Base-by-base conservation (phyloP, 1,140 invertebrate species). In the Aphaenogaster ashmeadi region DNA sequence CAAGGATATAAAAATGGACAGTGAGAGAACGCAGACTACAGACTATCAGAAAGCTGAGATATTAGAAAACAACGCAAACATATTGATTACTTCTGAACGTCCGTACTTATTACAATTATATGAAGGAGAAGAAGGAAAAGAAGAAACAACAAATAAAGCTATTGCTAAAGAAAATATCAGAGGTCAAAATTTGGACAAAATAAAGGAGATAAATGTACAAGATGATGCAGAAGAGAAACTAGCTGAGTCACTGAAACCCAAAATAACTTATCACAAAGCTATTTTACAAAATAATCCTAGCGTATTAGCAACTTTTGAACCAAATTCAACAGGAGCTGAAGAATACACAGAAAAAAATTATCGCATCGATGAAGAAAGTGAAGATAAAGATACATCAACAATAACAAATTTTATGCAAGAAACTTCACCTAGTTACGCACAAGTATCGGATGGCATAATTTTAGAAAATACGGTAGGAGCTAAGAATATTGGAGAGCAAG, bases 201-300 rank as follows among this genome's bases (percentile, higher is more conserved):
- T 79, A 8, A 52, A 27, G 1, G 56, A 81, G 13, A 56, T 13
- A 27, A 8, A 54, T 18, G 18, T 5, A 5, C 77, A 67, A 50
- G n/a, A 41, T 54, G 13, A 52, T 21, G 9, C 52, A 81, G n/a
- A 41, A 36, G 66, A 47, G 7, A 8, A 66, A 64, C 2, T 64
- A 64, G 58, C 8, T 54, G 47, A 69, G 33, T 18, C 47, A 18
- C 18, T 38, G n/a, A 15, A 47, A 66, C 18, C 33, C 2, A 52
- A 47, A 69, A 54, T 38, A 54, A 58, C 9, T 27, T 69, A 81
- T 71, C 47, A 81, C 7, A 69, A 81, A 81, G 64, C 62, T 33
- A 71, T 69, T 71, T 81, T 15, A 8, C 64, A 69, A 41, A 69
- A 41, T 81, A 81, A 81, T 69, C 64, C n/a, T 27, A 18, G 2